Base-by-base conservation (phyloP, 2,888 invertebrate genomes). In the Watsonalla binaria region DNA sequence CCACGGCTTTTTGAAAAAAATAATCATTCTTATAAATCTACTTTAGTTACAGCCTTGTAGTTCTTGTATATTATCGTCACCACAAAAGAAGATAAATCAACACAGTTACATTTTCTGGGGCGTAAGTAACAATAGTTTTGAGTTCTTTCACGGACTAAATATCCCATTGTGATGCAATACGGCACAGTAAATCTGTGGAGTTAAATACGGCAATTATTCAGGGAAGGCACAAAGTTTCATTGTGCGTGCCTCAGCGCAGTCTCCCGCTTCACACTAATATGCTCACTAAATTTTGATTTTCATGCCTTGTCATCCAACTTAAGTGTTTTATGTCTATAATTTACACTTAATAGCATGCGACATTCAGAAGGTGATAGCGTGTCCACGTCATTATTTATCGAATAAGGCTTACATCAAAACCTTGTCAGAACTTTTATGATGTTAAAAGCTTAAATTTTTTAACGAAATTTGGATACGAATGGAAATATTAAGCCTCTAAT, bases 201-300 rank as follows among this genome's bases (percentile, higher is more conserved):
- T 82, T 86, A 86, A 87, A 86, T 80, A 79, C 84, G 78, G 80
- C 83, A 86, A 88, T 87, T 88, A 87, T 85, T 84, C 81, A 82
- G 79, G 74, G 76, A 82, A 79, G 80, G 79, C 81, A 77, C 74
- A 77, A 70, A 73, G 76, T 73, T 78, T 80, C 81, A 84, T 86
- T 86, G 84, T 87, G 79, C 77, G 74, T 74, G 73, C 68, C 65
- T 68, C 70, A 68, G 56, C 71, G 69, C 62, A 68, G 61, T 70
- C 72, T 70, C 71, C 61, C 73, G 72, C 68, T 68, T 70, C 65
- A 68, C 68, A 74, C 76, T 75, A 71, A 72, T 68, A 81, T 78
- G 80, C 79, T 76, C 79, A 77, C 77, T 80, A 82, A 84, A 84
- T 85, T 86, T 78, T 76, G 78, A 82, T 82, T 82, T 85, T 86